phyloP scores from a whole-genome alignment of 2,888 invertebrate species.

The Ypsolopha scabrella region DNA sequence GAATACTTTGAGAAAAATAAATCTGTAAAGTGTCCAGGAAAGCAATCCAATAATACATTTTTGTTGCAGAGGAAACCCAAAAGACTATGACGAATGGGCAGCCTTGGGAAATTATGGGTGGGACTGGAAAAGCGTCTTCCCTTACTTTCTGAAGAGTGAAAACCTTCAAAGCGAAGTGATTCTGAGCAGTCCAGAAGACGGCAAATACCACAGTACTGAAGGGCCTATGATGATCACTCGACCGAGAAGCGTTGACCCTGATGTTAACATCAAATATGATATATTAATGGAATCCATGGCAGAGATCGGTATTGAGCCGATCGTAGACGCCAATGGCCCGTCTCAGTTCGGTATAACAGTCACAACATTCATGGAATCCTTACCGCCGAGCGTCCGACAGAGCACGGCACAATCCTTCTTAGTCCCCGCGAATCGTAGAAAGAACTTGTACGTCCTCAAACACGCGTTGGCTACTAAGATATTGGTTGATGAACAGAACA shows the following conservation, averaged over 20 bases:
- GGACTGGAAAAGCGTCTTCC: conserved; percentile 71
- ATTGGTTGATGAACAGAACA: conserved; percentile 13
- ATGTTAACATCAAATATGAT: conserved; percentile 30
- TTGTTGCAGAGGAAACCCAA: conserved; percentile 59
- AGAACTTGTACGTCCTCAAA: conserved; percentile 21
- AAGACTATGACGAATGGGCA: conserved; percentile 78
- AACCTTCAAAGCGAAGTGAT: conserved; percentile 58
- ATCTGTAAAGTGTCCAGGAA: too few species aligned
- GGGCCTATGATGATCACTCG: conserved; percentile 38
- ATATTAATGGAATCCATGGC: conserved; percentile 51
- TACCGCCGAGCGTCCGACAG: conserved; percentile 6
- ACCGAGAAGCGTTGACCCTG: conserved; percentile 28
- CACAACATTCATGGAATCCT: not conserved
- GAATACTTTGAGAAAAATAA: too few species aligned
- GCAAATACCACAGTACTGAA: conserved; percentile 36
- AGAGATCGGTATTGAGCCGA: conserved; percentile 47
- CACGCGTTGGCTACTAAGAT: conserved; percentile 21
- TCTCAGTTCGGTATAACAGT: conserved; percentile 61
- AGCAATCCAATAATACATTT: not conserved
- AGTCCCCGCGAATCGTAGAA: conserved; percentile 15
- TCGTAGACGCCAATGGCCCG: conserved; percentile 57
- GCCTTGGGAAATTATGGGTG: conserved; percentile 71
- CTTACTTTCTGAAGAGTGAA: conserved; percentile 76
- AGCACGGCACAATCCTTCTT: conserved; percentile 22
- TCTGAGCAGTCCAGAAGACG: conserved; percentile 27